Base-by-base conservation (phyloP, 2,797 vertebrate genomes). In the Okamejei kenojei region DNA sequence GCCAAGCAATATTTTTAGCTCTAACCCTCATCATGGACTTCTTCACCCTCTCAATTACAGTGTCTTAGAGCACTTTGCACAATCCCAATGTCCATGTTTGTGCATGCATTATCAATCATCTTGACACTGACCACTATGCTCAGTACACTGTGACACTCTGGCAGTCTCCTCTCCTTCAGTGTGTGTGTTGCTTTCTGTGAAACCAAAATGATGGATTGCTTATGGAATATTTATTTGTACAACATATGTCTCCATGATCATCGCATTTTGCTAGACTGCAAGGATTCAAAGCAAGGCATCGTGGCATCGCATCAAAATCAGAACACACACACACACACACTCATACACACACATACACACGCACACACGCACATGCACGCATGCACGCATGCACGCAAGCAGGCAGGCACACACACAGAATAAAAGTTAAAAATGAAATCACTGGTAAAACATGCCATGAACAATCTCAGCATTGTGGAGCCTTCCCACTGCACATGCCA, bases 221-320 rank as follows among this genome's bases (percentile, higher is more conserved):
- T 76, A 92, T 74, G 71, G 90, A 92, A 92, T 92, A 92, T 92
- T 92, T 92, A 92, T 92, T 74, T 76, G 71, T 76, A 74, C 11
- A 92, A 76, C 54, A 21, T 92, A 76, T 74, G 71, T 92, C 73
- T 63, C 35, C 11, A 26, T 92, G 23, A 76, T 35, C 71, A 92
- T 76, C 71, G 54, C 71, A n/a, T 74, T 65, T 92, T 92, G 71
- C 23, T 26, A 23, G 71, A 38, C 38, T 21, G 29, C 7, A 29
- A 92, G 10, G 32, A 71, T 71, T 73, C 35, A 38, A 38, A 91
- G 68, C 32, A 73, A 91, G 17, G 71, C 71, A 26, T 38, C 23
- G 17, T 19, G 0, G 26, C 71, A 74, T 1, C 29, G 71, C 81
- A 2, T 2, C 23, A 84, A 26, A n/a, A 78, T 35, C 61, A 68